Percentiles rank a stretch among this genome's conserved stretches.
These are phyloP conservation scores for Papilio protenor DNA, from an alignment of 2,888 invertebrate genomes.

Conservation along the genomic window DNA sequence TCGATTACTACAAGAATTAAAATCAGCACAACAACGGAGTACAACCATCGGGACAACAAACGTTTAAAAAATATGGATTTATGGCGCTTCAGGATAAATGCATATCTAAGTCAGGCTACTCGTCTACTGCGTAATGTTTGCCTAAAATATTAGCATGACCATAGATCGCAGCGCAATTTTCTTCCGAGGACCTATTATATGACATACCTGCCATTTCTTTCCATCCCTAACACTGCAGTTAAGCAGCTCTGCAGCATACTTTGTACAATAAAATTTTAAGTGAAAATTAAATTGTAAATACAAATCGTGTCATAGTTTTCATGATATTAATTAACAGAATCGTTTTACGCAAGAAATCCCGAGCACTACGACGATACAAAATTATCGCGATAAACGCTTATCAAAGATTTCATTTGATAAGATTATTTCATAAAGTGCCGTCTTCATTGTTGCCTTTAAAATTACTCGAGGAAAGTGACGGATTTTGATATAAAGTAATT, in stretches of 20 bases:
- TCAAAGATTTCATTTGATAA: slow-evolving; percentile 34
- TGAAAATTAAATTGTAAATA: neutral
- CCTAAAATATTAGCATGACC: too few relatives aligned
- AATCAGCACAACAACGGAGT: neutral
- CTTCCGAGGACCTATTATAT: too few relatives aligned
- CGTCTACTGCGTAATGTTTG: neutral
- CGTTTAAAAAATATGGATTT: neutral
- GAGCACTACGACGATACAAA: slow-evolving; percentile 2
- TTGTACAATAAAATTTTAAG: neutral
- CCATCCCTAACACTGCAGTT: neutral
- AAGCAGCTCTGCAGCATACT: neutral
- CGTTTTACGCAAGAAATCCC: neutral
- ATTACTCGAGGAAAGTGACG: neutral
- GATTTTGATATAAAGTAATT: too few relatives aligned
- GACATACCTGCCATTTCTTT: too few relatives aligned
- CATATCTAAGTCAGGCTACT: neutral
- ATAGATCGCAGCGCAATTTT: too few relatives aligned
- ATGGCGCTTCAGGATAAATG: neutral
- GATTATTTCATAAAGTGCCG: slow-evolving; percentile 31
- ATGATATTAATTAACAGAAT: neutral
- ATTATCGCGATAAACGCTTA: slow-evolving; percentile 24
- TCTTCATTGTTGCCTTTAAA: slow-evolving; percentile 1
- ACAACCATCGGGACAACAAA: neutral
- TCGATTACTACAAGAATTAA: neutral
- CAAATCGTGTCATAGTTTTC: neutral